Evolutionary conservation across 2,113 vertebrate genomes (phyloP).

Genomic region (Nannospalax galili): DNA sequence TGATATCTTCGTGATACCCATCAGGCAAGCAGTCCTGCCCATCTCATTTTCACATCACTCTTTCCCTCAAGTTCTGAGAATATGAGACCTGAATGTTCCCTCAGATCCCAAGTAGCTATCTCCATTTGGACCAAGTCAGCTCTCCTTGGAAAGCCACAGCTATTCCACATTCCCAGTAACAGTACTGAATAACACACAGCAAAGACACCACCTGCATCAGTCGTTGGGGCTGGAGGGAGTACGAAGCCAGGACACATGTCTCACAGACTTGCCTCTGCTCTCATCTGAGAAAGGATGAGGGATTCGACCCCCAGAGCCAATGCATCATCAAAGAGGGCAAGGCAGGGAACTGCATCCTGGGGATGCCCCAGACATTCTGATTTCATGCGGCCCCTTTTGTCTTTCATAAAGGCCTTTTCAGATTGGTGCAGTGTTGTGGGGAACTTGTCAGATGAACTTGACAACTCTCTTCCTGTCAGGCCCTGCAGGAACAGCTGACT

Average conservation of each 20-base stretch:
- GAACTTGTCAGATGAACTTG: neutral
- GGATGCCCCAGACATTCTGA: neutral
- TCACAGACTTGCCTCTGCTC: neutral
- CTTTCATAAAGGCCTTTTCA: neutral
- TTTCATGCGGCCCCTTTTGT: neutral
- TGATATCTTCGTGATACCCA: neutral
- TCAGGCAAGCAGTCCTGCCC: neutral
- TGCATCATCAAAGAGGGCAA: no score
- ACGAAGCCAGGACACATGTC: neutral
- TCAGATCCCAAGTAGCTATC: neutral
- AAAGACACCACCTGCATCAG: neutral
- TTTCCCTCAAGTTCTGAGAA: neutral
- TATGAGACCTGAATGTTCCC: neutral
- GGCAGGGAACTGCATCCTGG: neutral
- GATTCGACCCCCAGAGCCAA: neutral
- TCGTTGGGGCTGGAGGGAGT: neutral
- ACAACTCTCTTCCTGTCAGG: constrained; percentile 84
- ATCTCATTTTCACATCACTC: neutral
- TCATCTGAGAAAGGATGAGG: neutral
- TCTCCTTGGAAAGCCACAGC: constrained; percentile 41
- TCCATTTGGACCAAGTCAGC: neutral
- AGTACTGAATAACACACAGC: neutral
- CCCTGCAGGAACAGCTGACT: constrained; percentile 97
- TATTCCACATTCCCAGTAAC: neutral
- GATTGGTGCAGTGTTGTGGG: neutral